phyloP scores from a whole-genome alignment of 2,888 invertebrate species.

The Mantis religiosa region DNA sequence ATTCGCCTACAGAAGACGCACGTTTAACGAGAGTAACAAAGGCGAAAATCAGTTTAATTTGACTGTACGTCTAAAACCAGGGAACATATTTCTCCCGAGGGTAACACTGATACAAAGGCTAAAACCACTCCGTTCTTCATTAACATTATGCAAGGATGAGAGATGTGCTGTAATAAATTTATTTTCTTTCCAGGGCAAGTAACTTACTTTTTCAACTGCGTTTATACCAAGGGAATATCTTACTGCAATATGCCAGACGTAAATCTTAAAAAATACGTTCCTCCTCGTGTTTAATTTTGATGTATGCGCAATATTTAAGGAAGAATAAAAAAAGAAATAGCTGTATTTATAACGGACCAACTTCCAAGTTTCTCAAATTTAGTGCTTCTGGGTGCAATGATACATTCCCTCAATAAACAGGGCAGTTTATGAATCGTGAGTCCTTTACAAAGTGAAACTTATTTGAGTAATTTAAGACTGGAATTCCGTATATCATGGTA shows the following conservation, averaged over 20 bases:
- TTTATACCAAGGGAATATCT: not conserved
- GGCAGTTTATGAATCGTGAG: too few relatives aligned
- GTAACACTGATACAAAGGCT: not conserved
- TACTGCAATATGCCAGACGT: not conserved
- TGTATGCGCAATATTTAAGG: too few relatives aligned
- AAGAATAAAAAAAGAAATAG: too few relatives aligned
- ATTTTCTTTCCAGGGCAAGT: not conserved
- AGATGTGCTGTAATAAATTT: not conserved
- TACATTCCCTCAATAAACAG: too few relatives aligned
- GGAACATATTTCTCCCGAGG: not conserved
- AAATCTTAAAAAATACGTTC: not conserved
- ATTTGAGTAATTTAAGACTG: too few relatives aligned
- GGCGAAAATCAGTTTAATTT: not conserved
- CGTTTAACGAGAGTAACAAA: not conserved
- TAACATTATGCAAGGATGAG: not conserved
- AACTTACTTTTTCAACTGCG: not conserved
- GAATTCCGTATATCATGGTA: too few relatives aligned
- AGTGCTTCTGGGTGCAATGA: too few relatives aligned
- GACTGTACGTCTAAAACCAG: not conserved
- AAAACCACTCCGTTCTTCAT: not conserved
- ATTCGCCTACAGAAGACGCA: too few relatives aligned
- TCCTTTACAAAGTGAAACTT: too few relatives aligned
- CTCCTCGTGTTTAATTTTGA: not conserved
- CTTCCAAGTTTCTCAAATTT: too few relatives aligned
- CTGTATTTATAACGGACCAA: too few relatives aligned